These are phyloP conservation scores for Ciconia boyciana DNA, from an alignment of 2,113 vertebrate species.

Conservation along the genomic window DNA sequence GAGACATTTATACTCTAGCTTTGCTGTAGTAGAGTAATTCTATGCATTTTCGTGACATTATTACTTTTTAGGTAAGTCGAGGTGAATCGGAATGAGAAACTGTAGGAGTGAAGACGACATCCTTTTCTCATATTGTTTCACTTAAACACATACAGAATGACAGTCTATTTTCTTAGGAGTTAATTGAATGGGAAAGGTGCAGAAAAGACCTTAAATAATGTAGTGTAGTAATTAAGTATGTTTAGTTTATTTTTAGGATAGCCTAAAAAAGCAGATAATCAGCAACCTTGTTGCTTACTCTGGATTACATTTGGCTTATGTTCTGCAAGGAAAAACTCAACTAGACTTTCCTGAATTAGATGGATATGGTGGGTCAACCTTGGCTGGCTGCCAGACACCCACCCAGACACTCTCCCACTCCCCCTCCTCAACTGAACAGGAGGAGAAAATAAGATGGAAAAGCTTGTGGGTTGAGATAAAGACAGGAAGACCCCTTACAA, in stretches of 20 bases:
- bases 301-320: background rate
- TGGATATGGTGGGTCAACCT: rapidly evolving
- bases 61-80: background rate
- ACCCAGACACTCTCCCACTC: background rate
- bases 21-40: background rate
- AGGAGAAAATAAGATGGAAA: background rate
- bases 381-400: background rate
- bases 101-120: background rate
- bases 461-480: rapidly evolving
- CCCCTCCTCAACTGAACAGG: background rate
- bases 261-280: background rate
- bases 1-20: background rate
- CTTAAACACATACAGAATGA: background rate
- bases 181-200: background rate
- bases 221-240: background rate
- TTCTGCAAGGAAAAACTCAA: background rate
- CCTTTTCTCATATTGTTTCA: background rate
- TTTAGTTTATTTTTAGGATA: background rate
- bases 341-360: background rate
- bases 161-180: background rate
- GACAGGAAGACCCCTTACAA: background rate
- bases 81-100: background rate
- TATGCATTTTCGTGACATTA: background rate
- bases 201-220: background rate
- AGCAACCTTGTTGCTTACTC: background rate